Percentiles rank a stretch among this genome's conserved stretches.
These are phyloP conservation scores for Delphinapterus leucas DNA, from an alignment of 2,113 vertebrate species.

Conservation along the genomic window DNA sequence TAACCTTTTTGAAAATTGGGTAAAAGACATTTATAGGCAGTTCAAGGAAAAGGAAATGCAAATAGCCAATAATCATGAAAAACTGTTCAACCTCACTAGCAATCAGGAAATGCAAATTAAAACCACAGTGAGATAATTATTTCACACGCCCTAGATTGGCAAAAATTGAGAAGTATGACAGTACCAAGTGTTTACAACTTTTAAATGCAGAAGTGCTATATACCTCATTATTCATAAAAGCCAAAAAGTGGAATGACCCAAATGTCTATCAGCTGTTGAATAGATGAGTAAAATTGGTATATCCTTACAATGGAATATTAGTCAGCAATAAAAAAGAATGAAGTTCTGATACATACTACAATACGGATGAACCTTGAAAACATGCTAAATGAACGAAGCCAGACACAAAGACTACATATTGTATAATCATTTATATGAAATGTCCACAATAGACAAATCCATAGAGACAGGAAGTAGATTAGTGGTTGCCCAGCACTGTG, in stretches of 20 bases:
- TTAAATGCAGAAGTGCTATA: background rate
- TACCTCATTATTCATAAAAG: background rate
- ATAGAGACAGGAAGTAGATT: background rate
- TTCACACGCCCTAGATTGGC: background rate
- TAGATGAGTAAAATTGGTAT: background rate
- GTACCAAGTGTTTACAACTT: background rate
- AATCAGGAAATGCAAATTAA: background rate
- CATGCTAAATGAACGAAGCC: background rate
- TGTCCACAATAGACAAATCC: background rate
- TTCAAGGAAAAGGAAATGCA: background rate
- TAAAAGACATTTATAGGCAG: background rate
- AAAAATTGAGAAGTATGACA: background rate
- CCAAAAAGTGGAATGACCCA: background rate
- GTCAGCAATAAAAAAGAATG: constrained; percentile 21
- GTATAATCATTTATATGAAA: background rate
- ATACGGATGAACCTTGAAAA: background rate
- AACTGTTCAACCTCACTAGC: background rate
- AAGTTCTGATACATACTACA: background rate
- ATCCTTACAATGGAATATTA: background rate
- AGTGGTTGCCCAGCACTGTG: background rate
- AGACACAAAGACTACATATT: background rate
- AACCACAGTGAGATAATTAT: background rate
- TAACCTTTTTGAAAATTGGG: background rate
- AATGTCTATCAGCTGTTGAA: background rate
- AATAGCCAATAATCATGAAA: background rate